Conservation (phyloP, 2,888 invertebrate genomes). For the Molorchus minor region DNA sequence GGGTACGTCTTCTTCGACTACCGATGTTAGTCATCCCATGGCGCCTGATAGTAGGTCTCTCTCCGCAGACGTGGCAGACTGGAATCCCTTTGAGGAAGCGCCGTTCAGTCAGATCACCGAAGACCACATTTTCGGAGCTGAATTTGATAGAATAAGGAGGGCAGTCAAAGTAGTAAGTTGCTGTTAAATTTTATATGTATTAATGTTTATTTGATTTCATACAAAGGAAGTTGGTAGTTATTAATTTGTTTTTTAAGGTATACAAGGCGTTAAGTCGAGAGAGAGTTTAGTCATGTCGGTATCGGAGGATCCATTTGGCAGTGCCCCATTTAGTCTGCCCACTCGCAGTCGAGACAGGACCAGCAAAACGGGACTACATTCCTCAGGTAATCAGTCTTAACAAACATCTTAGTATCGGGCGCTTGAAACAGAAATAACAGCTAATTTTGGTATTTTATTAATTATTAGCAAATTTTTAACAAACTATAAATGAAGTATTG, state of each 20-base stretch:
- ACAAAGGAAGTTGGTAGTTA: too few relatives aligned
- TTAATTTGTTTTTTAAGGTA: constrained; percentile 63
- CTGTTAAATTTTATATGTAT: not conserved
- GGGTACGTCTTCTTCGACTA: constrained; percentile 60
- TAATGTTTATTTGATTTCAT: not conserved
- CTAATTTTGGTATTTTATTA: too few relatives aligned
- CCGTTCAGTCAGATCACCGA: constrained; percentile 80
- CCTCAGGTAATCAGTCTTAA: constrained; percentile 63
- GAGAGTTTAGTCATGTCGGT: constrained; percentile 76
- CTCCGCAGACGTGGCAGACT: constrained; percentile 73
- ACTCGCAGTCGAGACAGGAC: constrained; percentile 58
- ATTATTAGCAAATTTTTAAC: too few relatives aligned
- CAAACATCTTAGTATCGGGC: too few relatives aligned
- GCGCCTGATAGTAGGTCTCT: constrained; percentile 57
- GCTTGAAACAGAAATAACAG: too few relatives aligned
- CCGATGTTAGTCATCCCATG: constrained; percentile 56
- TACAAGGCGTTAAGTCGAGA: constrained; percentile 74
- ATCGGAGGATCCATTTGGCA: constrained; percentile 80
- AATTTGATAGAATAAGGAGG: constrained; percentile 84
- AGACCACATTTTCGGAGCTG: constrained; percentile 83
- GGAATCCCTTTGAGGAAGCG: constrained; percentile 87
- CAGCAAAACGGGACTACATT: constrained; percentile 54
- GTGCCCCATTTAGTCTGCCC: constrained; percentile 82
- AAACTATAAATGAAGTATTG: too few relatives aligned
- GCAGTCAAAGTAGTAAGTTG: constrained; percentile 79